These are phyloP conservation scores for Ceratina calcarata DNA, from an alignment of 1,140 invertebrate species.

Conservation along the genomic window DNA sequence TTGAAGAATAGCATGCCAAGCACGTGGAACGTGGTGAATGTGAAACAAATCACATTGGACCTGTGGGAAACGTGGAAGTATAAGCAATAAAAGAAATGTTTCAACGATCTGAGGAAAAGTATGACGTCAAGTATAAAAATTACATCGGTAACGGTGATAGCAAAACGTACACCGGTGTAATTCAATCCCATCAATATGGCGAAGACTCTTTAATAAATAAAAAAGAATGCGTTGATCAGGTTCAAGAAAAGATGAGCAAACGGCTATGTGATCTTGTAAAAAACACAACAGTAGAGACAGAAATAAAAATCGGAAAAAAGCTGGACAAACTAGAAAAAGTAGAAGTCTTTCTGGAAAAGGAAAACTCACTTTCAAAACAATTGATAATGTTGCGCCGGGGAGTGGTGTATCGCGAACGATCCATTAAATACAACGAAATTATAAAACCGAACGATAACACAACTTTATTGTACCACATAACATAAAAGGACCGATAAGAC, in stretches of 20 bases:
- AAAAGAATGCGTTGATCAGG: neutral
- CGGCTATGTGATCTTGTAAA: neutral
- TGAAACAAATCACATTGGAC: too few species aligned
- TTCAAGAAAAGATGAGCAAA: neutral
- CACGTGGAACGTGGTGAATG: neutral
- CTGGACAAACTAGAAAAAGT: neutral
- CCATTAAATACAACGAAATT: too few species aligned
- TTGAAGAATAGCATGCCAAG: neutral
- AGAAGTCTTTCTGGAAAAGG: too few species aligned
- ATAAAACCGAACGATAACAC: too few species aligned
- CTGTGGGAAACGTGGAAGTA: too few species aligned
- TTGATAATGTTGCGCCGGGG: too few species aligned
- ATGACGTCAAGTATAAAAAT: slow-evolving; percentile 13
- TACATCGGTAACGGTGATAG: slow-evolving; percentile 46
- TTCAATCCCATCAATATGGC: neutral
- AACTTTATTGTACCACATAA: too few species aligned
- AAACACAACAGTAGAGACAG: neutral
- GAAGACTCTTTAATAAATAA: neutral
- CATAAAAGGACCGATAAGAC: too few species aligned
- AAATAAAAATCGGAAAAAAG: neutral
- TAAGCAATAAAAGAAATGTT: slow-evolving; percentile 37
- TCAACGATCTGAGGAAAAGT: slow-evolving; percentile 23
- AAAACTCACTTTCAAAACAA: too few species aligned
- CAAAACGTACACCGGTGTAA: slow-evolving; percentile 37
- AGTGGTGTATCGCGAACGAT: too few species aligned